These are phyloP conservation scores for Microtus montanus DNA, from an alignment of 2,113 vertebrate genomes.

Conservation along the genomic window DNA sequence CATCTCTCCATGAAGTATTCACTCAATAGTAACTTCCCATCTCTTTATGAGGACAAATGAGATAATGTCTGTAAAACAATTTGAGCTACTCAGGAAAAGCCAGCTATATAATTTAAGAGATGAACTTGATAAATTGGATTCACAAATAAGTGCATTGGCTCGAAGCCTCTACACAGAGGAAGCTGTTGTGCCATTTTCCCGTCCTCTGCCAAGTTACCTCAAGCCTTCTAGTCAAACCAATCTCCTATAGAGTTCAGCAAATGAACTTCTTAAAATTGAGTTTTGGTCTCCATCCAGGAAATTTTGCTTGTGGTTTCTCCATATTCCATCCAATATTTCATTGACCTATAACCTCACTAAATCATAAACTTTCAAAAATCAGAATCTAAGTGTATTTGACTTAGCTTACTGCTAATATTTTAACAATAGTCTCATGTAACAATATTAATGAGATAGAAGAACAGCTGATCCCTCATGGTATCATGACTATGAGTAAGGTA, in stretches of 20 bases:
- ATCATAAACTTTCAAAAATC: slow-evolving; percentile 46
- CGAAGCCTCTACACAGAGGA: slow-evolving; percentile 53
- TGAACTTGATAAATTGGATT: slow-evolving; percentile 70
- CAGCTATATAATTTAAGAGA: slow-evolving; percentile 71
- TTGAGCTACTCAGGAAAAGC: slow-evolving; percentile 71
- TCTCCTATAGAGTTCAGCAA: slow-evolving; percentile 47
- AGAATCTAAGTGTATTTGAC: slow-evolving; percentile 50
- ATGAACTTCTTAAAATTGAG: slow-evolving; percentile 65
- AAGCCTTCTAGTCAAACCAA: slow-evolving; percentile 37
- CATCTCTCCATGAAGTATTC: slow-evolving; percentile 65
- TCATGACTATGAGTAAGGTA: not conserved
- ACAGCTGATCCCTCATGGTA: slow-evolving; percentile 39
- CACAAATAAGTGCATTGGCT: slow-evolving; percentile 56
- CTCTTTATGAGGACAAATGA: slow-evolving; percentile 78
- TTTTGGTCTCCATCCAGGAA: slow-evolving; percentile 70
- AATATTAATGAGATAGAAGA: slow-evolving; percentile 65
- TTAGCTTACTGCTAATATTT: slow-evolving; percentile 50
- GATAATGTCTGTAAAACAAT: slow-evolving; percentile 80
- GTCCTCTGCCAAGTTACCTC: slow-evolving; percentile 69
- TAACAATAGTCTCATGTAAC: slow-evolving; percentile 14
- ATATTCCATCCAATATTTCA: slow-evolving; percentile 59
- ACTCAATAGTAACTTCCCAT: slow-evolving; percentile 68
- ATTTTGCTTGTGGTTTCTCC: slow-evolving; percentile 66
- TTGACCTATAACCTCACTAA: slow-evolving; percentile 66
- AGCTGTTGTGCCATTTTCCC: slow-evolving; percentile 64